Evolutionary conservation across 2,113 vertebrate species (phyloP).

Genomic region (Aspidoscelis tigris): DNA sequence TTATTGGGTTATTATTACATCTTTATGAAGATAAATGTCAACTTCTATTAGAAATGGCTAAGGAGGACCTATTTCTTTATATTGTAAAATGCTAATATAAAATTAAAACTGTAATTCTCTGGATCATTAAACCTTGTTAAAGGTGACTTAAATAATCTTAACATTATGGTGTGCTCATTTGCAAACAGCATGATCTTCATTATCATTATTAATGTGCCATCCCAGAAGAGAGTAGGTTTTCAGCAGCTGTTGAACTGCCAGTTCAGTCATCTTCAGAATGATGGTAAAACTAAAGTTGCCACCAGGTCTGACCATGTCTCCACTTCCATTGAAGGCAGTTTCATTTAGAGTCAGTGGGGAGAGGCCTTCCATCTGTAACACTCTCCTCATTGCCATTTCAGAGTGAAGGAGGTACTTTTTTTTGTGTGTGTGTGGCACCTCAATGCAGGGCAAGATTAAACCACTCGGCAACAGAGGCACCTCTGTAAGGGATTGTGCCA

Average conservation of each 20-base stretch:
- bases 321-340: too few species aligned
- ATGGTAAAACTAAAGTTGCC: too few species aligned
- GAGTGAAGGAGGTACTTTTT: too few species aligned
- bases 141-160: constrained; percentile 48
- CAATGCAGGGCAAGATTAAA: too few species aligned
- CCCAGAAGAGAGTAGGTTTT: constrained; percentile 36
- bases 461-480: too few species aligned
- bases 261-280: background rate
- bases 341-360: too few species aligned
- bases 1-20: constrained; percentile 22
- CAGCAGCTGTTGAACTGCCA: constrained; percentile 15
- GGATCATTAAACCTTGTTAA: constrained; percentile 55
- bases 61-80: constrained; percentile 39
- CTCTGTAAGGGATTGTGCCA: too few species aligned
- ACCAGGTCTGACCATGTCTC: too few species aligned
- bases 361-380: too few species aligned
- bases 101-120: constrained; percentile 44
- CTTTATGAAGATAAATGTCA: constrained; percentile 15
- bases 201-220: constrained; percentile 51
- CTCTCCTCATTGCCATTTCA: too few species aligned
- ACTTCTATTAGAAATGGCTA: background rate
- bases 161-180: constrained; percentile 32
- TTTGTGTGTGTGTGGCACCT: too few species aligned
- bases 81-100: constrained; percentile 46
- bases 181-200: constrained; percentile 18